phyloP scores from a whole-genome alignment of 1,140 invertebrate genomes.

The Carcinoscorpius rotundicauda region DNA sequence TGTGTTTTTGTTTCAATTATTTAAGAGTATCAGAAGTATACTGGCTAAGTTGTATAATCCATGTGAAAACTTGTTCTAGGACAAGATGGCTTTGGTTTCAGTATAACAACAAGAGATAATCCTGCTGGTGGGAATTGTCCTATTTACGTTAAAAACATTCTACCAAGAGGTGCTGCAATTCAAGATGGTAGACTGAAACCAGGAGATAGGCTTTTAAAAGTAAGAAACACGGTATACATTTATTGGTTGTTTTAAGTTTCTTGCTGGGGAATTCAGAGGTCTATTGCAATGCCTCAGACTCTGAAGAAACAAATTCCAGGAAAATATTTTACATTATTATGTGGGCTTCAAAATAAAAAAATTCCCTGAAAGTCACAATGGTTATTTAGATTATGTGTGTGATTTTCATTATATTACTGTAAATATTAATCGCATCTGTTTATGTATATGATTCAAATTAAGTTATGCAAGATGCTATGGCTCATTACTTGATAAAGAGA shows the following conservation, averaged over 20 bases:
- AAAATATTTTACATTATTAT: neutral
- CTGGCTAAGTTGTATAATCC: too few species aligned
- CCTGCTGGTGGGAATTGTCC: conserved; percentile 84
- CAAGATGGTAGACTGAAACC: conserved; percentile 82
- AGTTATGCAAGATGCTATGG: too few species aligned
- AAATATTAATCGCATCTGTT: too few species aligned
- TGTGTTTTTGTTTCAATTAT: neutral
- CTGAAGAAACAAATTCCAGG: neutral
- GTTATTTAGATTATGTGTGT: neutral
- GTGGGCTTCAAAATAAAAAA: neutral
- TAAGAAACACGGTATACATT: neutral
- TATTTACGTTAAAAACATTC: conserved; percentile 96
- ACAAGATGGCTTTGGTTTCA: conserved; percentile 82
- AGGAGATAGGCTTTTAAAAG: conserved; percentile 81
- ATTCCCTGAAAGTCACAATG: neutral
- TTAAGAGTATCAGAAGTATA: neutral
- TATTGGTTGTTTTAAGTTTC: neutral
- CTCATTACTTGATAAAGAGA: too few species aligned
- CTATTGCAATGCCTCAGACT: neutral
- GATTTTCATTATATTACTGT: neutral
- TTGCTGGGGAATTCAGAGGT: neutral
- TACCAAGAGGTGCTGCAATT: conserved; percentile 89
- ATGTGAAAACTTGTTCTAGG: neutral
- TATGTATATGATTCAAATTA: too few species aligned
- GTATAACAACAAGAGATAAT: conserved; percentile 92